phyloP scores from a whole-genome alignment of 1,140 invertebrate species.

The Pseudomyrmex concolor region DNA sequence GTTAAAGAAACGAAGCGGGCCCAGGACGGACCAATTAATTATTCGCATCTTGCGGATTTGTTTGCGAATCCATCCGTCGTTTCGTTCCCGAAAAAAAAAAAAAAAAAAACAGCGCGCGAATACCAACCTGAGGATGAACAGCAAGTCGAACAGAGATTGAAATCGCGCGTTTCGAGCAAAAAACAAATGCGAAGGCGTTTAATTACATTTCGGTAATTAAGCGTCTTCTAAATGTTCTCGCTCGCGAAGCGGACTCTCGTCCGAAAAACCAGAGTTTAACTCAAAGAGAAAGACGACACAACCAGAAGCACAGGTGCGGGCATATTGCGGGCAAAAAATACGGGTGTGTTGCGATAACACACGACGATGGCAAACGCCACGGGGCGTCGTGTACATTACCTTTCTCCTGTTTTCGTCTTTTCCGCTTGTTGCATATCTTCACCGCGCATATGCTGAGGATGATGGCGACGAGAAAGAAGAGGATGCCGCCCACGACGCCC shows the following conservation, averaged over 20 bases:
- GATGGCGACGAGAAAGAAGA: slow-evolving; percentile 98
- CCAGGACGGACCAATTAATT: slow-evolving; percentile 31
- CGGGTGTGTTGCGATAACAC: not conserved
- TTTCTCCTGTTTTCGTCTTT: slow-evolving; percentile 98
- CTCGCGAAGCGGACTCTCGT: too few species aligned
- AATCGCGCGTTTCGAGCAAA: too few species aligned
- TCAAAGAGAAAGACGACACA: slow-evolving; percentile 40
- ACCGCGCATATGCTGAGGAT: slow-evolving; percentile 97
- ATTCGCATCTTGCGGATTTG: not conserved
- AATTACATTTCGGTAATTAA: too few species aligned
- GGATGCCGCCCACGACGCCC: slow-evolving; percentile 96
- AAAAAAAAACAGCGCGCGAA: too few species aligned
- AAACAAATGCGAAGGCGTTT: too few species aligned
- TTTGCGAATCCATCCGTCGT: not conserved
- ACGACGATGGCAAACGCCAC: slow-evolving; percentile 35
- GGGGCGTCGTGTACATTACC: slow-evolving; percentile 87
- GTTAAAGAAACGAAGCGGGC: not conserved
- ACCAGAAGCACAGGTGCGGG: slow-evolving; percentile 72
- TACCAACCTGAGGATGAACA: too few species aligned
- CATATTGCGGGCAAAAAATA: slow-evolving; percentile 59
- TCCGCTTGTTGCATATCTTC: slow-evolving; percentile 98
- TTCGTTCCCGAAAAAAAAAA: not conserved
- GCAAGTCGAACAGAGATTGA: too few species aligned
- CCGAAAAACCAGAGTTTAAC: too few species aligned
- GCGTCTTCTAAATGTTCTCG: too few species aligned